Percentiles rank a stretch among this genome's conserved stretches.
These are phyloP conservation scores for Athalia rosae DNA, from an alignment of 2,888 invertebrate species.

Conservation along the genomic window DNA sequence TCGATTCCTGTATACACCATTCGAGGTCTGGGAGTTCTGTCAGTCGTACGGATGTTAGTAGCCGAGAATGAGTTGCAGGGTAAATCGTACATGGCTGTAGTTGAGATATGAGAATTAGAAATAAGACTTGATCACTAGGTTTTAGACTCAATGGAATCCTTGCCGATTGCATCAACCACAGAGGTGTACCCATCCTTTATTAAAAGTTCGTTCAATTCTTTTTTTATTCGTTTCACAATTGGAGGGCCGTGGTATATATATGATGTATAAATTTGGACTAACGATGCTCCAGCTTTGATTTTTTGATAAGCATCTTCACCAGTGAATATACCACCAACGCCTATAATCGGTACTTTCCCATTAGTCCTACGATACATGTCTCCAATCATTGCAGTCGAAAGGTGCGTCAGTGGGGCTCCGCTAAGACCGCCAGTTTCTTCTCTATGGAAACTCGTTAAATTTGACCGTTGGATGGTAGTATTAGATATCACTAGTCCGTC, in stretches of 20 bases:
- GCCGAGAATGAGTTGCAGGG: neutral
- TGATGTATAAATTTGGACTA: conserved; percentile 94
- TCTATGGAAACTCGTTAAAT: conserved; percentile 77
- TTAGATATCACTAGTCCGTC: conserved; percentile 97
- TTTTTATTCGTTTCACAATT: conserved; percentile 86
- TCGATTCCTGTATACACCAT: too few relatives aligned
- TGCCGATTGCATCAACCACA: conserved; percentile 86
- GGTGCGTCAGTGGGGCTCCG: conserved; percentile 88
- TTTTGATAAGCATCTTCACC: conserved; percentile 96
- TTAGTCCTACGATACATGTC: conserved; percentile 90
- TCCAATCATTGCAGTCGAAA: conserved; percentile 89
- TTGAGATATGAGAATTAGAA: too few relatives aligned
- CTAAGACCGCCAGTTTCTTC: conserved; percentile 93
- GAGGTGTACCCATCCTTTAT: conserved; percentile 80
- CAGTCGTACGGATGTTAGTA: too few relatives aligned
- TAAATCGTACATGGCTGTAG: neutral
- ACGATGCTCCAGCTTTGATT: conserved; percentile 94
- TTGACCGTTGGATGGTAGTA: conserved; percentile 88
- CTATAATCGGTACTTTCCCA: conserved; percentile 91
- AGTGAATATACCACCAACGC: conserved; percentile 93
- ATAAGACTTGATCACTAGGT: neutral
- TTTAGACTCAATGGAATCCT: conserved; percentile 58
- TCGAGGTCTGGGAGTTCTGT: too few relatives aligned
- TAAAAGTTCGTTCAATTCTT: conserved; percentile 84
- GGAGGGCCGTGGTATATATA: conserved; percentile 91